Conservation (phyloP, 2,888 invertebrate species). For the Steinernema carpocapsae region DNA sequence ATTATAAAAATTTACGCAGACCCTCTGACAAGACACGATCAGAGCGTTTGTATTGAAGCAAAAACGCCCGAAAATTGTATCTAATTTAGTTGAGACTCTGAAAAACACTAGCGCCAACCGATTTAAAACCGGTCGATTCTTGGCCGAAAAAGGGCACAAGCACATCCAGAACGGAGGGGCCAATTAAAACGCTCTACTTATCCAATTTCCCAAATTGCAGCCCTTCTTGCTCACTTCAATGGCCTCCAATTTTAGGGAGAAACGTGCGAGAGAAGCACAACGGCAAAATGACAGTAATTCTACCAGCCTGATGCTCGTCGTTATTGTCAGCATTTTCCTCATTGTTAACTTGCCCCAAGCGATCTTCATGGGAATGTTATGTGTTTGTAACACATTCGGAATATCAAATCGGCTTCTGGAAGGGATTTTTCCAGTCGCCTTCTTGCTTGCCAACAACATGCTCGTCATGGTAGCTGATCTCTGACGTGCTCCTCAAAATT, state of each 20-base stretch:
- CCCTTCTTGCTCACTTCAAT: background rate
- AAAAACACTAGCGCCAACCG: background rate
- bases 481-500: background rate
- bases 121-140: constrained; percentile 2
- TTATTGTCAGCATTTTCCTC: constrained; percentile 72
- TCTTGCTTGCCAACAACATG: constrained; percentile 74
- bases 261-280: constrained; percentile 65
- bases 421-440: constrained; percentile 56
- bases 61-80: constrained; percentile 15
- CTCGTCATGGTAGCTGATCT: constrained; percentile 77
- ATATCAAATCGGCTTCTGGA: constrained; percentile 54
- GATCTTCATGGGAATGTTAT: constrained; percentile 54
- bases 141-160: background rate
- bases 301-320: constrained; percentile 71
- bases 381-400: constrained; percentile 63
- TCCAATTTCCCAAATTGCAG: constrained; percentile 11
- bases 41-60: background rate
- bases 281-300: constrained; percentile 67
- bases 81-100: background rate
- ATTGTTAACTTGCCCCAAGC: constrained; percentile 72
- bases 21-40: background rate
- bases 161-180: background rate
- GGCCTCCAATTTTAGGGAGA: constrained; percentile 55
- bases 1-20: background rate
- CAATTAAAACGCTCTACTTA: constrained; percentile 18